Base-by-base conservation (phyloP, 2,797 vertebrate species). In the Sebastiscus albofasciatus region DNA sequence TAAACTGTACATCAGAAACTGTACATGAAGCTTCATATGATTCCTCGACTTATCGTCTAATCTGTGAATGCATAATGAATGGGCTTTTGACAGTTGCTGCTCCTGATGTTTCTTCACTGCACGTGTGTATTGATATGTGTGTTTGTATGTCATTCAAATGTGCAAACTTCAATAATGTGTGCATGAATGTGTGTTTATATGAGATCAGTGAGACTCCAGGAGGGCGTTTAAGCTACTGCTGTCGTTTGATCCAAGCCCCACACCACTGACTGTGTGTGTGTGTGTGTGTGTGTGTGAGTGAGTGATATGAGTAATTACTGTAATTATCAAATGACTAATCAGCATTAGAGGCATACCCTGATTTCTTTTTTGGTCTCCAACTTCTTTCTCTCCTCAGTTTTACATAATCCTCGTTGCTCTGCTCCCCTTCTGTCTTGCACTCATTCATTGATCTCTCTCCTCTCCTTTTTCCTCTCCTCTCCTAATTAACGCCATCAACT, bases 271-370 rank as follows among this genome's bases (percentile, higher is more conserved):
- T 27, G 26, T 27, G 54, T 65, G 55, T 42, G 31, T n/a, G 16
- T 61, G n/a, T 54, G 34, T 13, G 36, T 7, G 46, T 3, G 46
- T 42, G 39, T 46, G 33, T 34, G 20, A 62, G n/a, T 55, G 27
- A 33, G 49, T 20, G 39, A 29, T 52, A 64, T 59, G 76, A 65
- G 56, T 82, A 74, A 90, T 90, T 81, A 90, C 82, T 85, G 77
- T 88, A 79, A 92, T 93, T 78, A 93, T 92, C 68, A 80, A 82
- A 90, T 89, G 83, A 88, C 82, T 86, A 80, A 87, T 90, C 83
- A 81, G 67, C 79, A 77, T 86, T 82, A 76, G 72, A 80, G 34
- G 52, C 77, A 55, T 72, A 68, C 60, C 89, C 58, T 86, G 58
- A 61, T 69, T 77, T 68, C 55, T 79, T 66, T 78, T 80, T 81